Evolutionary conservation across 2,888 invertebrate species (phyloP).

Genomic region (Mimumesa dahlbomi): DNA sequence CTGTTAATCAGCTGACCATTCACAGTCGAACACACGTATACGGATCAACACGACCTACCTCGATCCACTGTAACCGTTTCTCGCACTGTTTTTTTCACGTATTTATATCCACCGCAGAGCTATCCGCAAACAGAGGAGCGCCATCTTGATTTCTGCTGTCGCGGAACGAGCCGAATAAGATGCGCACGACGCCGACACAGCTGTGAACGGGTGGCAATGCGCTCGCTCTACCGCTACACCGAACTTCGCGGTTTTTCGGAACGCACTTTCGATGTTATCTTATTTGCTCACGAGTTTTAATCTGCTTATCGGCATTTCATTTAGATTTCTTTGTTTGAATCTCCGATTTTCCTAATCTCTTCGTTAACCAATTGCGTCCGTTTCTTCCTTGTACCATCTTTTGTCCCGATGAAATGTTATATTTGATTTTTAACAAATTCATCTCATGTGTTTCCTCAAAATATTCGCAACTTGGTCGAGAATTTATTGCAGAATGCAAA

Average conservation of each 20-base stretch:
- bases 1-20: constrained; percentile 35
- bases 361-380: too few relatives aligned
- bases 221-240: neutral
- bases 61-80: constrained; percentile 49
- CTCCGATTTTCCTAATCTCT: too few relatives aligned
- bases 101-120: constrained; percentile 74
- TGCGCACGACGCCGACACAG: constrained; percentile 60
- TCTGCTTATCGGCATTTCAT: too few relatives aligned
- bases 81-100: constrained; percentile 66
- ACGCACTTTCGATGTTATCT: too few relatives aligned
- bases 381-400: too few relatives aligned
- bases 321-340: too few relatives aligned
- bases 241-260: constrained; percentile 32
- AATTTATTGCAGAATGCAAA: too few relatives aligned
- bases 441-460: too few relatives aligned
- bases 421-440: too few relatives aligned
- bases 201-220: constrained; percentile 50
- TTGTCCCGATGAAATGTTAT: too few relatives aligned
- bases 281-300: too few relatives aligned
- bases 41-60: constrained; percentile 36
- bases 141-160: constrained; percentile 75
- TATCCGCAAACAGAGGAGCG: constrained; percentile 75
- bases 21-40: constrained; percentile 26
- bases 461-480: too few relatives aligned
- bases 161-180: constrained; percentile 60